phyloP scores from a whole-genome alignment of 2,888 invertebrate genomes.

The Chrysolina haemoptera region DNA sequence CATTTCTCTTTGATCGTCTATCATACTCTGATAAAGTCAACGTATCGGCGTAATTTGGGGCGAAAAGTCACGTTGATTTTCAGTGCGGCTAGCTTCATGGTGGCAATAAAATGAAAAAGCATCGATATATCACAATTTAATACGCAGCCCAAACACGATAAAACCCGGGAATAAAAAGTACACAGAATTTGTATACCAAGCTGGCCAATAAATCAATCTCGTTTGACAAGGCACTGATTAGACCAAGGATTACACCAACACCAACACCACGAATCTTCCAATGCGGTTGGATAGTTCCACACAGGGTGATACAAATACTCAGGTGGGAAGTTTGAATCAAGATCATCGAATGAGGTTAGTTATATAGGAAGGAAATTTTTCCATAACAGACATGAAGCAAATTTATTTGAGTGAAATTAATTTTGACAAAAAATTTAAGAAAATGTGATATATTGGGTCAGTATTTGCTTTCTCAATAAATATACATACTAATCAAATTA shows the following conservation, averaged over 20 bases:
- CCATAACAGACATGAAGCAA: too few relatives aligned
- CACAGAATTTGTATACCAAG: conserved; percentile 16
- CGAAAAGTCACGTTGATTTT: conserved; percentile 17
- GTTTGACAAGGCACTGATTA: conserved; percentile 27
- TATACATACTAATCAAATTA: too few relatives aligned
- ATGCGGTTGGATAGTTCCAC: conserved; percentile 1
- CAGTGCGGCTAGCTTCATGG: not conserved
- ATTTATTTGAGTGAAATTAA: too few relatives aligned
- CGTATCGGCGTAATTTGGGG: conserved; percentile 10
- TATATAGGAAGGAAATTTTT: too few relatives aligned
- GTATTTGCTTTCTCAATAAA: too few relatives aligned
- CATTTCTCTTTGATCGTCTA: too few relatives aligned
- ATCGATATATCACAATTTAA: conserved; percentile 29
- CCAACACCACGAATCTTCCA: conserved; percentile 18
- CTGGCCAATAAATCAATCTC: conserved; percentile 22
- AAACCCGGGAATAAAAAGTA: conserved; percentile 25
- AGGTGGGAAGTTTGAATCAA: not conserved
- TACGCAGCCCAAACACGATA: conserved; percentile 25
- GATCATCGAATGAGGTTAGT: too few relatives aligned
- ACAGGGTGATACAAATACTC: conserved; percentile 4
- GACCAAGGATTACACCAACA: conserved; percentile 5
- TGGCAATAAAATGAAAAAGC: conserved; percentile 15
- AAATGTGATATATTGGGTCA: too few relatives aligned
- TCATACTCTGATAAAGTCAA: too few relatives aligned
- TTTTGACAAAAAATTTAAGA: too few relatives aligned